Evolutionary conservation across 1,140 invertebrate species (phyloP), one percentile per base, ranked within the genome.

Genomic region (Cataglyphis hispanica): DNA sequence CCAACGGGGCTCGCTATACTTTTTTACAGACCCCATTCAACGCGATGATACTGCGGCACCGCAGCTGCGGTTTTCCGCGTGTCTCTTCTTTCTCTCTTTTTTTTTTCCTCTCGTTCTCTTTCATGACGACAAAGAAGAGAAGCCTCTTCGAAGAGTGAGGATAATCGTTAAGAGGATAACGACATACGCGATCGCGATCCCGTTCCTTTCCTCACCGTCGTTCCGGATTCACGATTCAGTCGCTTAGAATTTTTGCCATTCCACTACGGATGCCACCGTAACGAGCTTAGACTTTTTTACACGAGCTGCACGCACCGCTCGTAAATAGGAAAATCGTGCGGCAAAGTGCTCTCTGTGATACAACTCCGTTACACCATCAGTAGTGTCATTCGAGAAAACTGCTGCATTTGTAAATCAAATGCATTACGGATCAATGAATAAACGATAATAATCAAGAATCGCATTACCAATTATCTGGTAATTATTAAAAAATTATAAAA

Each of bases 111-210:
- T 70, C 5, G 34, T 22, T 11, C 34, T 6, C 16, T 40, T 19
- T 16, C 25, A n/a, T 0, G 61, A 77, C 22, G 61, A 46, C 56
- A 10, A 27, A 11, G 56, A 63, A 37, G 66, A 78, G 53, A 4
- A 72, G 13, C 10, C 37, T 66, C 50, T n/a, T 77, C 25, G 16
- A 63, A n/a, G 5, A 74, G 6, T n/a, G 25, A 60, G 67, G 37
- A 87, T 87, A 87, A 87, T 87, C 84, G 85, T 87, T 87, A 86
- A 74, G 27, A 10, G 22, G 22, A 13, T 80, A 70, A 78, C 72
- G 43, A 43, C 31, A 7, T 19, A 27, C 22, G 16, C 37, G 22
- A 72, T 67, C 74, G 11, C 67, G 60, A 66, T 84, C 25, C 22
- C 11, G 10, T 50, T 86, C 46, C 22, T 78, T 80, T 40, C 22